phyloP scores from a whole-genome alignment of 2,888 invertebrate species.

The Parnassius apollo region DNA sequence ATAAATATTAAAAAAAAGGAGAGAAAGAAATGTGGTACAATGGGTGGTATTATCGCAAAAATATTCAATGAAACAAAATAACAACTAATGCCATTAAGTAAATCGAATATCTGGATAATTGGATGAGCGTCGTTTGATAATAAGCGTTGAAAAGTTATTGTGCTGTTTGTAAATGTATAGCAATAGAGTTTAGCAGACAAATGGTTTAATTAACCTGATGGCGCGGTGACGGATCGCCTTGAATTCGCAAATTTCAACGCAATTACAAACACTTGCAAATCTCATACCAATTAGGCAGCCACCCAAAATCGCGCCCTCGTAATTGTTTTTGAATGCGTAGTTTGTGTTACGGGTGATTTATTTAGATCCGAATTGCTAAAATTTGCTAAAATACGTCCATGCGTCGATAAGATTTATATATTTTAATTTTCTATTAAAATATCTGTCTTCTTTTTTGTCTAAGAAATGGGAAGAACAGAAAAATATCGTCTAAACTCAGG shows the following conservation, averaged over 20 bases:
- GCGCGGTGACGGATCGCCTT: slow-evolving; percentile 74
- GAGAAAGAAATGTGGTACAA: no score
- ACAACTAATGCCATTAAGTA: background rate
- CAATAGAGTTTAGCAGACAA: slow-evolving; percentile 56
- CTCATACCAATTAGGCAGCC: slow-evolving; percentile 80
- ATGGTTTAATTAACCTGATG: slow-evolving; percentile 81
- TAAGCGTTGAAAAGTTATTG: slow-evolving; percentile 27
- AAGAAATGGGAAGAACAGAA: no score
- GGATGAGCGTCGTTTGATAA: slow-evolving; percentile 2
- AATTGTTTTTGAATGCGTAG: slow-evolving; percentile 79
- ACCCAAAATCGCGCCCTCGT: slow-evolving; percentile 75
- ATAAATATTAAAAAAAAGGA: no score
- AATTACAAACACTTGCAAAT: slow-evolving; percentile 80
- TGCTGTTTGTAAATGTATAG: slow-evolving; percentile 25
- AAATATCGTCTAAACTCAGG: no score
- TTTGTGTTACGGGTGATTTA: slow-evolving; percentile 70
- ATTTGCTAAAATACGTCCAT: background rate
- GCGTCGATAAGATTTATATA: no score
- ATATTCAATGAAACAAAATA: no score
- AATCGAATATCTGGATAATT: slow-evolving; percentile 1
- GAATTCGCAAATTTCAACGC: slow-evolving; percentile 72
- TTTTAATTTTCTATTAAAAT: background rate
- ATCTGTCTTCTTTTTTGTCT: background rate
- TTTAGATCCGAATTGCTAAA: slow-evolving; percentile 35
- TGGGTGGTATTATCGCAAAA: no score